phyloP scores from a whole-genome alignment of 2,797 vertebrate genomes.

The Geotrypetes seraphini region DNA sequence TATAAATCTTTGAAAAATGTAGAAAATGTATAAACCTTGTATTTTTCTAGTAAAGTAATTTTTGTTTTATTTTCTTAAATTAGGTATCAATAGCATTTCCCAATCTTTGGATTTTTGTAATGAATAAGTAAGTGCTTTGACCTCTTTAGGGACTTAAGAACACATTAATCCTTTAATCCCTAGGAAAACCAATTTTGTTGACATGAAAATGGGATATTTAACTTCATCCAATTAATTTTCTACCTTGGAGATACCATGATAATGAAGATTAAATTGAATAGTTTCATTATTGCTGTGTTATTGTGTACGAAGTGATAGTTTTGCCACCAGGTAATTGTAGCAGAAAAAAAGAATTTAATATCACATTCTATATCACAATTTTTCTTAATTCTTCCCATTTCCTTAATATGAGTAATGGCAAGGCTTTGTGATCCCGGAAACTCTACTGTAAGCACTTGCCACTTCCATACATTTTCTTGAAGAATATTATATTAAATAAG shows the following conservation, averaged over 20 bases:
- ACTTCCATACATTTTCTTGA: constrained; percentile 15
- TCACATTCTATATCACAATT: constrained; percentile 10
- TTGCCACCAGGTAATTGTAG: constrained; percentile 18
- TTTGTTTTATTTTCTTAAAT: constrained; percentile 26
- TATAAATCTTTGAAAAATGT: no score
- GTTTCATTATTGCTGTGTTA: constrained; percentile 74
- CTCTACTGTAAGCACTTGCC: not conserved
- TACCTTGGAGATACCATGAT: constrained; percentile 77
- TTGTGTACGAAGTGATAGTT: constrained; percentile 43
- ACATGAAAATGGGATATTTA: constrained; percentile 81
- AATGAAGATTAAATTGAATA: constrained; percentile 82
- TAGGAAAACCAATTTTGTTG: constrained; percentile 87
- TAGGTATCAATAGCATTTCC: constrained; percentile 32
- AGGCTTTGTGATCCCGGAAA: not conserved
- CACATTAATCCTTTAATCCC: constrained; percentile 92
- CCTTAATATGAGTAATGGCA: constrained; percentile 7
- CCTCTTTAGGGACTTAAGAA: constrained; percentile 88
- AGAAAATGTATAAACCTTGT: no score
- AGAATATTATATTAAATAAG: constrained; percentile 7
- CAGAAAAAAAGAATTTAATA: constrained; percentile 22
- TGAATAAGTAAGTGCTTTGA: constrained; percentile 89
- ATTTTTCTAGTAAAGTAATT: no score
- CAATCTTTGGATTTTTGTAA: constrained; percentile 77
- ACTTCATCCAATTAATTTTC: constrained; percentile 87
- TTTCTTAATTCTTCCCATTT: constrained; percentile 3